A percentile compares a stretch with the other conserved stretches of the same genome.
Evolutionary conservation across 1,140 invertebrate genomes (phyloP).

Genomic region (Drosophila elegans): DNA sequence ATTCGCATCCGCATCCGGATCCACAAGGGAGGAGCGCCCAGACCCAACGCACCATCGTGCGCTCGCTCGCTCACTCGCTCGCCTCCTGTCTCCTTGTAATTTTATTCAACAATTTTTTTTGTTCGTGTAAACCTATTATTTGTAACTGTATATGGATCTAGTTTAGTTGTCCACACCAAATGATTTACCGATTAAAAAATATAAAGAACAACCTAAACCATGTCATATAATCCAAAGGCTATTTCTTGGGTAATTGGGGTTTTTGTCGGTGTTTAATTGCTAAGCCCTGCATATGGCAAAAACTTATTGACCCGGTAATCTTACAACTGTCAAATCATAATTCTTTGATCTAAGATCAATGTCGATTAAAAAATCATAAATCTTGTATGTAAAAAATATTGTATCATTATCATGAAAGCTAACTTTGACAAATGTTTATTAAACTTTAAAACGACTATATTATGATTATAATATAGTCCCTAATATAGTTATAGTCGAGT

Average conservation of each 20-base stretch:
- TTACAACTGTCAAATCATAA: no score
- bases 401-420: no score
- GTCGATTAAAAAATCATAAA: no score
- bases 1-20: neutral
- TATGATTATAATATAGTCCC: no score
- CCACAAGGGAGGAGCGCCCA: neutral
- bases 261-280: no score
- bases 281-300: no score
- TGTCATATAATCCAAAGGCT: conserved; percentile 50
- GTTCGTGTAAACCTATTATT: conserved; percentile 77
- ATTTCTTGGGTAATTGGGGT: neutral
- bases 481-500: no score
- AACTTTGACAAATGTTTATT: no score
- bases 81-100: conserved; percentile 44
- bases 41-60: conserved; percentile 18
- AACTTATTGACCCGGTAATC: no score
- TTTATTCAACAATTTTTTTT: conserved; percentile 48
- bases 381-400: no score
- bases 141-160: conserved; percentile 83
- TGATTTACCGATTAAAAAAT: conserved; percentile 74
- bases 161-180: conserved; percentile 80
- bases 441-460: no score
- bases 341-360: no score
- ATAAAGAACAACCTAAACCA: conserved; percentile 73
- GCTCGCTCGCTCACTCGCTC: neutral